phyloP scores from a whole-genome alignment of 2,113 vertebrate species.

The Galbula dea region DNA sequence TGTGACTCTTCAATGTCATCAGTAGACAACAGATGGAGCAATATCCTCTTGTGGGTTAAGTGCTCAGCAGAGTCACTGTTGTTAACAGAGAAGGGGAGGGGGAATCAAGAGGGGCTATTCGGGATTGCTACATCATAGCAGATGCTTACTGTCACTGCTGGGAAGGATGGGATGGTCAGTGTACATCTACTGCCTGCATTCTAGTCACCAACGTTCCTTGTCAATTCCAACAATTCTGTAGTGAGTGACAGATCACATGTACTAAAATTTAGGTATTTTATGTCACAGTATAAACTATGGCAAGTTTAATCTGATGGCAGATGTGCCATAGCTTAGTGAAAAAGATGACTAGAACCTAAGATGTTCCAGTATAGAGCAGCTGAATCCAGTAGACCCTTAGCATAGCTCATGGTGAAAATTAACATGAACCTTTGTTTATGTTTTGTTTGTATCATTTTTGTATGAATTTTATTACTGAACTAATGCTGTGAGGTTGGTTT shows the following conservation, averaged over 20 bases:
- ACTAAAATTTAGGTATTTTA: background rate
- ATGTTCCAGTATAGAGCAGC: background rate
- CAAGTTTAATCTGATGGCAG: background rate
- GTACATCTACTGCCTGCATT: background rate
- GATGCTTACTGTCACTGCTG: background rate
- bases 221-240: background rate
- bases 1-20: background rate
- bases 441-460: background rate
- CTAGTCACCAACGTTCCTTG: background rate
- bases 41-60: background rate
- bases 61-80: background rate
- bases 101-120: background rate
- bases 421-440: background rate
- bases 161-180: background rate
- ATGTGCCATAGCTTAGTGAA: background rate
- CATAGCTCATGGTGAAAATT: background rate
- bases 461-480: background rate
- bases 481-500: background rate
- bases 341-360: background rate
- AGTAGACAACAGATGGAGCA: slow-evolving; percentile 38
- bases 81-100: background rate
- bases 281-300: background rate
- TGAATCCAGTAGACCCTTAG: background rate
- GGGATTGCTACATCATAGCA: background rate
- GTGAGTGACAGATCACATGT: background rate